A percentile compares a stretch with the other conserved stretches of the same genome.
Evolutionary conservation across 2,113 vertebrate species (phyloP).

Genomic region (Marmota monax): DNA sequence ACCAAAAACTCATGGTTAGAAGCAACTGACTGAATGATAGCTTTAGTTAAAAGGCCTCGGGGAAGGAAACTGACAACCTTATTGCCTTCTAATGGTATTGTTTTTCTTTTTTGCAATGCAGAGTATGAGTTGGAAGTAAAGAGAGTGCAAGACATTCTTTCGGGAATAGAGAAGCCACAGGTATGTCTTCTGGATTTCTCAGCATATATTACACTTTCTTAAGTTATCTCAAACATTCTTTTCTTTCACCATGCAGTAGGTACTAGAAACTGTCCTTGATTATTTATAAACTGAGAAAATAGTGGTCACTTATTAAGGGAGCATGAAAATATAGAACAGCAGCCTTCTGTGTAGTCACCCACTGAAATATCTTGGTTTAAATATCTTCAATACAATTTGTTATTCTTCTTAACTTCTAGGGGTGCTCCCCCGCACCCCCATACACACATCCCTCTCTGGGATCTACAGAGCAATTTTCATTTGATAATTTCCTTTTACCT

Average conservation of each 20-base stretch:
- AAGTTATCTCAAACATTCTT: conserved; percentile 47
- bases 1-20: background rate
- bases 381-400: background rate
- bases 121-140: conserved; percentile 97
- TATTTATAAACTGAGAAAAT: conserved; percentile 65
- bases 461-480: conserved; percentile 49
- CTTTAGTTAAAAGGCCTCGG: background rate
- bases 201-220: background rate
- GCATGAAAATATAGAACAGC: conserved; percentile 41
- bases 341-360: conserved; percentile 13
- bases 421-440: background rate
- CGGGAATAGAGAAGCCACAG: conserved; percentile 98
- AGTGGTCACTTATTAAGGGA: conserved; percentile 38
- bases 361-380: conserved; percentile 56
- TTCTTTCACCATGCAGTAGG: conserved; percentile 9
- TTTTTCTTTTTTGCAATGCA: conserved; percentile 82
- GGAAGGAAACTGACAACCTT: background rate
- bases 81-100: conserved; percentile 61
- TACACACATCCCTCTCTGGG: background rate
- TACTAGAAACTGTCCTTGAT: background rate
- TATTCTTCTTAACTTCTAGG: conserved; percentile 25
- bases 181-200: conserved; percentile 88
- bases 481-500: conserved; percentile 49
- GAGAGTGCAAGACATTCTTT: conserved; percentile 96
- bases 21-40: background rate